phyloP scores from a whole-genome alignment of 2,113 vertebrate genomes.

The Urocitellus parryii region DNA sequence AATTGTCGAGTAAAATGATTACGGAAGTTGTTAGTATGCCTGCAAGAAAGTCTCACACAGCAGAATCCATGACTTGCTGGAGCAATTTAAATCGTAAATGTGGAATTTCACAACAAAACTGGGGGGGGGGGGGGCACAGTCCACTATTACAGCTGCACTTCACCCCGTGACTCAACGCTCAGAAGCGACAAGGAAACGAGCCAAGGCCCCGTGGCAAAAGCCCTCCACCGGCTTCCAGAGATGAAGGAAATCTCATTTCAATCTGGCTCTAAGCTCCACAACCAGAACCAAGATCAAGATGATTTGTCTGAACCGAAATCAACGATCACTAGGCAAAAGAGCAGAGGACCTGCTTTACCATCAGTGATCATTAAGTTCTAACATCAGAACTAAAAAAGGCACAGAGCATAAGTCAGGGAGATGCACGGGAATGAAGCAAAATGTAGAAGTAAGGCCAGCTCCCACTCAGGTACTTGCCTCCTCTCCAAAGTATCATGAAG shows the following conservation, averaged over 20 bases:
- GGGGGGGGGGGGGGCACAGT: background rate
- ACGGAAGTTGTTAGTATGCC: background rate
- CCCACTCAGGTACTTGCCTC: background rate
- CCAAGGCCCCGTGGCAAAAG: rapidly evolving
- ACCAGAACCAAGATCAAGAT: background rate
- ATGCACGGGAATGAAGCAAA: rapidly evolving
- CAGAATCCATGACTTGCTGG: background rate
- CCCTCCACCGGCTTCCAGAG: rapidly evolving
- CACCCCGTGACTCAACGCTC: rapidly evolving
- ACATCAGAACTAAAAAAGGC: background rate
- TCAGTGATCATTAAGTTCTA: background rate
- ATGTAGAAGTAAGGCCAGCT: rapidly evolving
- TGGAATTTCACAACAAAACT: constrained; percentile 57
- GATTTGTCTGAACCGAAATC: rapidly evolving
- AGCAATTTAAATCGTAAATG: background rate
- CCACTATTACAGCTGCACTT: rapidly evolving
- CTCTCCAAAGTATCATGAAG: background rate
- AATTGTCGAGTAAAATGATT: background rate
- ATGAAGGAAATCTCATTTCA: background rate
- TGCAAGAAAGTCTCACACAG: background rate
- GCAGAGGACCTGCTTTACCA: background rate
- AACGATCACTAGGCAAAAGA: rapidly evolving
- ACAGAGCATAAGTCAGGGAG: background rate
- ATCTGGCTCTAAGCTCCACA: background rate
- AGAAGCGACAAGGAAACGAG: rapidly evolving